Conservation (phyloP, 1,140 invertebrate genomes). For the Atta texana region DNA sequence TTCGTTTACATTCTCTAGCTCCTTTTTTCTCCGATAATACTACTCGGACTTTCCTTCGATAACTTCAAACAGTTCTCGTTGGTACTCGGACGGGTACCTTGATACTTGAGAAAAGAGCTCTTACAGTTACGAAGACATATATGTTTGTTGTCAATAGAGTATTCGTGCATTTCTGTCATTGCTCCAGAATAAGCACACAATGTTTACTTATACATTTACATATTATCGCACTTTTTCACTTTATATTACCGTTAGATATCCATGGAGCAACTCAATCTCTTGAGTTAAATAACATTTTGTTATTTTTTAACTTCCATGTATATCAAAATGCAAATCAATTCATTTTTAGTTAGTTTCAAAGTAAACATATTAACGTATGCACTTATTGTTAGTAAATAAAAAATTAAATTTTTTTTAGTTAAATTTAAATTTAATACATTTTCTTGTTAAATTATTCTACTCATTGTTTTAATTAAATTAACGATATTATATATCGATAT, state of each 20-base stretch:
- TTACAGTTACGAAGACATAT: conserved; percentile 72
- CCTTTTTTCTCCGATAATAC: conserved; percentile 24
- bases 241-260: not conserved
- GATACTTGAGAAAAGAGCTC: conserved; percentile 70
- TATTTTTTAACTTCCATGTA: no score
- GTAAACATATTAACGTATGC: no score
- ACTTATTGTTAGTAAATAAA: no score
- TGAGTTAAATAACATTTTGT: no score
- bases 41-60: conserved; percentile 57
- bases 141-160: conserved; percentile 65
- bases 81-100: conserved; percentile 43
- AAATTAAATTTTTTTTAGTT: no score
- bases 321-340: no score
- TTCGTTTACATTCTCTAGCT: not conserved
- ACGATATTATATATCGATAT: no score
- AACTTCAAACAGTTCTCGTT: conserved; percentile 70
- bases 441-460: no score
- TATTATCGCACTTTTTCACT: conserved; percentile 49
- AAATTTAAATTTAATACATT: no score
- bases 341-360: no score
- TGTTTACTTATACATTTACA: conserved; percentile 1
- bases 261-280: no score
- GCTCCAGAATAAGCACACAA: not conserved
- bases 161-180: conserved; percentile 43
- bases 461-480: no score